Conservation (phyloP, 2,888 invertebrate species). For the Eupeodes latifasciatus region DNA sequence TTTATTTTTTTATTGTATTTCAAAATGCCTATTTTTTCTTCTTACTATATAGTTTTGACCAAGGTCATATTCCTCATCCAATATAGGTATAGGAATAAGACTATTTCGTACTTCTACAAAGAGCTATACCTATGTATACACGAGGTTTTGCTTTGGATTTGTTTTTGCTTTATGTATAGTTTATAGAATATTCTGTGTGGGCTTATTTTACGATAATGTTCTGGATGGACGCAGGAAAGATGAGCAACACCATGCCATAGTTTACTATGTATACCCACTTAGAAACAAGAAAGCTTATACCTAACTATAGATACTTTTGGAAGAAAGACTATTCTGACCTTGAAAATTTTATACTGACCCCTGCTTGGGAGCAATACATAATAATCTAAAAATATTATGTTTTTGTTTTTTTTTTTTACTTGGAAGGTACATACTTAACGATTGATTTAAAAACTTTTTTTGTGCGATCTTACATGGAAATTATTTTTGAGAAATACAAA, state of each 20-base stretch:
- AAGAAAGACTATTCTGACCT: constrained; percentile 29
- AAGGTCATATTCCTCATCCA: constrained; percentile 52
- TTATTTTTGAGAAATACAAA: no score
- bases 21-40: neutral
- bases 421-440: neutral
- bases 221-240: constrained; percentile 31
- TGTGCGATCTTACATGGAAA: neutral
- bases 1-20: constrained; percentile 24
- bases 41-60: constrained; percentile 22
- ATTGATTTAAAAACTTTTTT: constrained; percentile 11
- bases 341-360: constrained; percentile 54
- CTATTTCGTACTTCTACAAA: neutral
- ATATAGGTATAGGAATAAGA: neutral
- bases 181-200: constrained; percentile 36
- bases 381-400: constrained; percentile 9
- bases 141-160: constrained; percentile 33
- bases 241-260: neutral
- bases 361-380: constrained; percentile 32
- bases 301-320: neutral
- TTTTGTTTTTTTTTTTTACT: no score
- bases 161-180: neutral
- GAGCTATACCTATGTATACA: constrained; percentile 14
- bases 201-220: constrained; percentile 34
- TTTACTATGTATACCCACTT: constrained; percentile 28
- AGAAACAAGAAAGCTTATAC: constrained; percentile 40